Base-by-base conservation (phyloP, 2,888 invertebrate species). In the Volucella inflata region DNA sequence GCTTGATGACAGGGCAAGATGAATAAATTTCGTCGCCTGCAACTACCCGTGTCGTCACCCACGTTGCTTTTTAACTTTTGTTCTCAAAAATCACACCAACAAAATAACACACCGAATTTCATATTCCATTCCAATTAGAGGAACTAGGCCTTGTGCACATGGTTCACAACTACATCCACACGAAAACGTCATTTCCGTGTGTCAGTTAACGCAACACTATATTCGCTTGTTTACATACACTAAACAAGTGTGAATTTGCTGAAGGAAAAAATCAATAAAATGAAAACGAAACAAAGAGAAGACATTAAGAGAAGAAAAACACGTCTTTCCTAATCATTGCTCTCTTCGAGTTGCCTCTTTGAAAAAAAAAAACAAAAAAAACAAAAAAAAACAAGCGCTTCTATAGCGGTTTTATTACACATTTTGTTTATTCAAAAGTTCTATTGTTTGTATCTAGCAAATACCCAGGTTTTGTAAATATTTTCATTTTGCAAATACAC, bases 231-330 rank as follows among this genome's bases (percentile, higher is more conserved):
- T 44, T 42, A 57, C 3, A 6, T 16, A 38, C 14, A 46, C 30
- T 4, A 30, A 62, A 46, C 9, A 21, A 50, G 21, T 11, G 4
- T 11, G 11, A 12, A 17, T 50, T 17, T n/a, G 48, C 8, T 42
- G 42, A 9, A 57, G 65, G 10, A 16, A 65, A 71, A 79, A 79
- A 79, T 79, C 78, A 17, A 79, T 79, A 79, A 65, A 42, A 36
- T 72, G 71, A 65, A 79, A 78, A 71, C 59, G 70, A 50, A 71
- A 79, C 71, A 72, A 78, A 79, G 71, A 79, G 78, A 79, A 70
- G 1, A 1, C 17, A 8, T 10, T 17, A 71, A 72, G 64, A 71
- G 71, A 53, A 44, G 4, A 12, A 8, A 50, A 1, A 8, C 30
- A 44, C 44, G n/a, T n/a, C 12, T 30, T 30, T 30, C 12, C 9